Evolutionary conservation across 1,140 invertebrate species (phyloP), one percentile per base, ranked within the genome.

Genomic region (Macrotrachela quadricornifera): DNA sequence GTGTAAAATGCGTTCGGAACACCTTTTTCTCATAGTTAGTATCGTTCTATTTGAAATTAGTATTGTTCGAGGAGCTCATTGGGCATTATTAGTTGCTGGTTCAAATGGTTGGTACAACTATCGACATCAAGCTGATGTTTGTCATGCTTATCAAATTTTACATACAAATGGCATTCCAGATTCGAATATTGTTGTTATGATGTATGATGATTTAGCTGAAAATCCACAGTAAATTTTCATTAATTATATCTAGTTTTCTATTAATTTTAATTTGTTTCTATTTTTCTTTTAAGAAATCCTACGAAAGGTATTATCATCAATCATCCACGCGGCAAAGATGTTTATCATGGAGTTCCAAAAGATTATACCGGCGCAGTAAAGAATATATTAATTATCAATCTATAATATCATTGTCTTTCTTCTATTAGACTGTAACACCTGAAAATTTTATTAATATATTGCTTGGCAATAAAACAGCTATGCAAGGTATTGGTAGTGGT

Each of bases 201-300:
- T 78, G 75, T 76, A 73, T 62, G 77, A 79, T 67, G 77, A 79
- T 58, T 72, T 79, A 55, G 77, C 76, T 8, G 42, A 74, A 56
- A 73, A 71, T 62, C 17, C 46, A 47, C 61, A 69, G 75, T 77
- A 68, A 71, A 30, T 30, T 4, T 30, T 30, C 8, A 30, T 8
- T 30, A 30, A 30, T 30, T 47, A 3, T 51, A 39, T 51, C 12
- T 37, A 58, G 42, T 46, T 21, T 53, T 42, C 10, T 37, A 16
- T 37, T 15, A 18, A 51, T 15, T 42, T 48, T 54, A 54, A 41
- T 60, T 49, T 30, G n/a, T n/a, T n/a, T n/a, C n/a, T n/a, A n/a
- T n/a, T n/a, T 62, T 59, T 59, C 46, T 50, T 58, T 66, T 36
- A 56, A 76, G 75, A 30, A 79, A 79, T 64, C 75, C 76, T n/a